Conservation (phyloP, 2,797 vertebrate species). For the Parambassis ranga region DNA sequence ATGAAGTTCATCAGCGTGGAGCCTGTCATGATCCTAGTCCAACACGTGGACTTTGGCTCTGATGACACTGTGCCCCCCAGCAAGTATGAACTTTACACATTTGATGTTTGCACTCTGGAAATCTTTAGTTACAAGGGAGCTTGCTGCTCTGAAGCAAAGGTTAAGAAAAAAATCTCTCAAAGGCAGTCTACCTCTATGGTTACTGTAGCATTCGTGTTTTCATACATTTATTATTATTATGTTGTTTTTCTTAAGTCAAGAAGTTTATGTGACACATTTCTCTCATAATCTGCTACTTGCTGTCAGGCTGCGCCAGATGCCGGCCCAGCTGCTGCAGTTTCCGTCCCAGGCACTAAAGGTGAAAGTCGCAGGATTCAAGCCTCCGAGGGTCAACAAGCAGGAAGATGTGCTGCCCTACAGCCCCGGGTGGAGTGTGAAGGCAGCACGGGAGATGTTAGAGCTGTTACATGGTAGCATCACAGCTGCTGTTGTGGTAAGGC, state of each 20-base stretch:
- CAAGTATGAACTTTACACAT: constrained; percentile 75
- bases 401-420: constrained; percentile 83
- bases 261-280: neutral
- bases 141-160: no score
- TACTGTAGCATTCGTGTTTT: no score
- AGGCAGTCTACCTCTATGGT: no score
- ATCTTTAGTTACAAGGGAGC: no score
- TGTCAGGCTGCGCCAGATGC: constrained; percentile 86
- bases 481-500: constrained; percentile 80
- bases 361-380: constrained; percentile 85
- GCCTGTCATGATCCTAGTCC: constrained; percentile 83
- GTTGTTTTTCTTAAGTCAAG: no score
- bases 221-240: no score
- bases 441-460: constrained; percentile 83
- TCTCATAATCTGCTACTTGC: neutral
- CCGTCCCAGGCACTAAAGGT: constrained; percentile 82
- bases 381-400: constrained; percentile 60
- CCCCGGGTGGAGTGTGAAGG: constrained; percentile 87
- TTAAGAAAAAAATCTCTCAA: no score
- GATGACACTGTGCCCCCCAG: constrained; percentile 79
- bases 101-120: neutral
- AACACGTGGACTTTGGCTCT: constrained; percentile 92
- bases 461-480: constrained; percentile 81
- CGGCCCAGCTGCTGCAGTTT: constrained; percentile 80
- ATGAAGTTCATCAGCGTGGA: constrained; percentile 76